Conservation (phyloP, 2,888 invertebrate species). For the Agriotes lineatus region DNA sequence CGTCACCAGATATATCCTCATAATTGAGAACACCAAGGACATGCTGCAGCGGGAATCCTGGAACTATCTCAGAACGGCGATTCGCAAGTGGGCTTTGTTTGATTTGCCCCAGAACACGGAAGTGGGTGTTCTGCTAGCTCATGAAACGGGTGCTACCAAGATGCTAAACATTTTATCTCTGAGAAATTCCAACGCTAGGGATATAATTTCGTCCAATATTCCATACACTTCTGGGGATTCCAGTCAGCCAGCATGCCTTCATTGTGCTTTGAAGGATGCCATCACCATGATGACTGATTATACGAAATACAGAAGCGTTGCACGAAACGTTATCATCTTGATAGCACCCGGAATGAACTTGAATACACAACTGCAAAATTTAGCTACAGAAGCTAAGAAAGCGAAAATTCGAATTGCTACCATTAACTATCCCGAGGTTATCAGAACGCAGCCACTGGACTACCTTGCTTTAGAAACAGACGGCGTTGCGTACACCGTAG, state of each 20-base stretch:
- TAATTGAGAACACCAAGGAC: slow-evolving; percentile 72
- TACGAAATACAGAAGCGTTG: slow-evolving; percentile 64
- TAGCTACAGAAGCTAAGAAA: slow-evolving; percentile 64
- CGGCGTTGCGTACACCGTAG: slow-evolving; percentile 68
- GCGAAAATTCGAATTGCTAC: slow-evolving; percentile 68
- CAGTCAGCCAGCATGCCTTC: slow-evolving; percentile 66
- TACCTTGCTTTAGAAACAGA: slow-evolving; percentile 65
- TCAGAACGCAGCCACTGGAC: slow-evolving; percentile 65
- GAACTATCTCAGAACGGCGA: slow-evolving; percentile 71
- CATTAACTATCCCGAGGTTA: slow-evolving; percentile 69
- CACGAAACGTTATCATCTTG: slow-evolving; percentile 69
- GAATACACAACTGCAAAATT: slow-evolving; percentile 63
- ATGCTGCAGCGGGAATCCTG: slow-evolving; percentile 72
- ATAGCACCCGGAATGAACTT: slow-evolving; percentile 70
- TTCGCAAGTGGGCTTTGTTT: slow-evolving; percentile 71
- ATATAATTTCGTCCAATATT: slow-evolving; percentile 66
- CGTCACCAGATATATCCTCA: slow-evolving; percentile 70
- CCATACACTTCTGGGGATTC: slow-evolving; percentile 70
- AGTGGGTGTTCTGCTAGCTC: slow-evolving; percentile 68
- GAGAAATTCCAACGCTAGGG: slow-evolving; percentile 59
- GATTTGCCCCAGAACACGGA: slow-evolving; percentile 69
- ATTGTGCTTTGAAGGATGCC: slow-evolving; percentile 66
- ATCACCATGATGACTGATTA: slow-evolving; percentile 67
- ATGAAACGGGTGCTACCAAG: slow-evolving; percentile 63
- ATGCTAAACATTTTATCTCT: slow-evolving; percentile 62